Base-by-base conservation (phyloP, 2,888 invertebrate species). In the Diadegma fenestrale region DNA sequence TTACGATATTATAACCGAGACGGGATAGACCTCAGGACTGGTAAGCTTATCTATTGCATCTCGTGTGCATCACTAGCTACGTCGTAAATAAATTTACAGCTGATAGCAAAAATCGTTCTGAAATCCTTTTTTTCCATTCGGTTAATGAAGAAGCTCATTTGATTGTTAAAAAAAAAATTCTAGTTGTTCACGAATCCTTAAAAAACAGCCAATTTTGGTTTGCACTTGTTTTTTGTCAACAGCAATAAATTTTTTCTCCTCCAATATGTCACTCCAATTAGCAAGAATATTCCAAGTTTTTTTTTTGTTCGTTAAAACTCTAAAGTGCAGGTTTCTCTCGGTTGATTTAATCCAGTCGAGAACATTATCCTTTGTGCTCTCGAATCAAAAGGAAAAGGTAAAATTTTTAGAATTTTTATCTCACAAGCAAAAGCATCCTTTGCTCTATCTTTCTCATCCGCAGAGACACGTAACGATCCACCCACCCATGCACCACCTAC, bases 11-110 rank as follows among this genome's bases (percentile, higher is more conserved):
- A n/a, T 68, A 30, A 30, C 71, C 22, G 22, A 22, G 37, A 17
- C 33, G 30, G 12, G 22, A 48, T 37, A 14, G 37, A 48, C 5
- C 66, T 22, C 14, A 51, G 51, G 76, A 41, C 51, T 63, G 22
- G 26, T 64, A 64, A 77, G 64, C 76, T 66, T 14, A 64, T 76
- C 64, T 51, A n/a, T 64, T 33, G 19, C 69, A 41, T 43, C 58
- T 26, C 33, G 61, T 58, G 64, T 77, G n/a, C 51, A 30, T 30
- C 45, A 14, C 58, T 22, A 30, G 43, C 22, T 75, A 14, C 63
- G 45, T 30, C 17, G 37, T 26, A 43, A 75, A 63, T 58, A 17
- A 63, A 43, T 43, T 73, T 73, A 75, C 48, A 33, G 19, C 45
- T 43, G 7, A 63, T 63, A 63, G 30, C 61, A 63, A 75, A 63